Conservation (phyloP, 2,113 vertebrate species). For the Anolis sagrei region DNA sequence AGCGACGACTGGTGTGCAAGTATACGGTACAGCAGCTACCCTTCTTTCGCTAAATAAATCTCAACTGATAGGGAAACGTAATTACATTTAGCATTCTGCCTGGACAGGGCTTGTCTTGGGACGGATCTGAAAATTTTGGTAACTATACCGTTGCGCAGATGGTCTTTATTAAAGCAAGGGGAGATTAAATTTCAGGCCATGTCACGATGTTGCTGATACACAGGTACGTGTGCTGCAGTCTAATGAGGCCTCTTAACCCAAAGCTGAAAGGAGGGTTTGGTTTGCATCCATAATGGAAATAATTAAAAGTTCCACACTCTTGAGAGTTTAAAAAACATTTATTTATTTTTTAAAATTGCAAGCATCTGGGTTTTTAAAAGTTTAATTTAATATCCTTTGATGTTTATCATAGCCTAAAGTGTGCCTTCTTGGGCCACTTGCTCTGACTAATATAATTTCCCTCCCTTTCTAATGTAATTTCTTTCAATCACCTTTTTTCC, state of each 20-base stretch:
- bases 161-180: conserved; percentile 68
- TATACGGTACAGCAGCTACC: conserved; percentile 36
- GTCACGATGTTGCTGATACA: conserved; percentile 56
- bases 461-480: conserved; percentile 59
- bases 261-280: conserved; percentile 57
- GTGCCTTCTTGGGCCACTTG: conserved; percentile 66
- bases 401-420: conserved; percentile 67
- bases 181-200: conserved; percentile 68
- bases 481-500: conserved; percentile 55
- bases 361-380: conserved; percentile 56
- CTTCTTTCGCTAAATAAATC: conserved; percentile 12
- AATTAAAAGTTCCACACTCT: conserved; percentile 70
- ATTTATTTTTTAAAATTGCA: conserved; percentile 66
- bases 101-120: conserved; percentile 62
- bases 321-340: conserved; percentile 34
- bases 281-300: conserved; percentile 63
- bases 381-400: conserved; percentile 75
- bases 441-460: conserved; percentile 75
- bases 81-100: conserved; percentile 68
- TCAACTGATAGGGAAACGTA: conserved; percentile 56
- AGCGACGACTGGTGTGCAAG: conserved; percentile 20
- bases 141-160: conserved; percentile 68
- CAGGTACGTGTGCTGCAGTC: conserved; percentile 64
- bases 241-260: conserved; percentile 70
- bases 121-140: conserved; percentile 66